Conservation (phyloP, 2,888 invertebrate species). For the Escarpia spicata region DNA sequence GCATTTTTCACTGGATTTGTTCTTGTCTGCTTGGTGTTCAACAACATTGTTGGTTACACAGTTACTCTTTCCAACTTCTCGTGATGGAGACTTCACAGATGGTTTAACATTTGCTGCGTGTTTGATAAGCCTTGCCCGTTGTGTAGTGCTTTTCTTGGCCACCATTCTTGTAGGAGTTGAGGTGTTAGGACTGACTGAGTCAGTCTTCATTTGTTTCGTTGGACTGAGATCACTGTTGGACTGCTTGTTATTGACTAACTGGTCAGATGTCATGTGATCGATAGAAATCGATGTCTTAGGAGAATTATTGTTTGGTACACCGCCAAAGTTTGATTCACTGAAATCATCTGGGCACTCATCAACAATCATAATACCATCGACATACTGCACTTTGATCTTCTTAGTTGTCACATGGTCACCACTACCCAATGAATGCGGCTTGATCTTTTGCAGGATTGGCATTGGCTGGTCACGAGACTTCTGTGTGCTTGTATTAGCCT, state of each 20-base stretch:
- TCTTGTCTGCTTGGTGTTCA: neutral
- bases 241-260: neutral
- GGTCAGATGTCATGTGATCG: neutral
- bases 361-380: neutral
- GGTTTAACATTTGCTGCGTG: neutral
- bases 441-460: neutral
- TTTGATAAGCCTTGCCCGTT: neutral
- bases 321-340: neutral
- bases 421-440: neutral
- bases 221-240: neutral
- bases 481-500: neutral
- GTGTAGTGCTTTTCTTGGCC: neutral
- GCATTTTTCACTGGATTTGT: neutral
- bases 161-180: neutral
- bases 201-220: neutral
- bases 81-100: neutral
- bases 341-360: neutral
- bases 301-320: neutral
- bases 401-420: neutral
- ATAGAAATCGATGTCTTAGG: neutral
- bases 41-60: neutral
- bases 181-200: neutral
- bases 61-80: neutral
- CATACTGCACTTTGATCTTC: neutral
- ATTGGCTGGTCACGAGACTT: neutral